These are phyloP conservation scores for Aporophyla lueneburgensis DNA, from an alignment of 2,888 invertebrate genomes.

Conservation along the genomic window DNA sequence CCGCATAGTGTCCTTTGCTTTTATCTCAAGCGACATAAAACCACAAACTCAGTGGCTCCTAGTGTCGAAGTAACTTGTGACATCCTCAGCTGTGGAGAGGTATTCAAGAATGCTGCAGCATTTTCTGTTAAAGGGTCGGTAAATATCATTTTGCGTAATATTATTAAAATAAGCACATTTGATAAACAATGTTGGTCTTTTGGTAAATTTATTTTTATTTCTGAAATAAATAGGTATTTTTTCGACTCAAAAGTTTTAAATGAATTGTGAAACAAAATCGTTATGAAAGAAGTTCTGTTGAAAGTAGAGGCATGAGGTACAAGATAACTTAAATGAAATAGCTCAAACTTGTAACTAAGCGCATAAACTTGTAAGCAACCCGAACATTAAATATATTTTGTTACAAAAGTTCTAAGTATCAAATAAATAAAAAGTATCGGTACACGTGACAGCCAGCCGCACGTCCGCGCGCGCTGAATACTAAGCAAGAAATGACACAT, in stretches of 20 bases:
- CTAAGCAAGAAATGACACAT: slow-evolving; percentile 65
- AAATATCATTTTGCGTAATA: background rate
- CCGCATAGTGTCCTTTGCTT: slow-evolving; percentile 10
- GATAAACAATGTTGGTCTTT: background rate
- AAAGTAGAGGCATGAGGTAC: slow-evolving; percentile 2
- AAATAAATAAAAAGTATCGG: slow-evolving; percentile 73
- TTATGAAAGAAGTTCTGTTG: slow-evolving; percentile 8
- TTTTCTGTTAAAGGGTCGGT: background rate
- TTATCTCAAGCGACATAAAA: slow-evolving; percentile 19
- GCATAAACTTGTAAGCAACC: slow-evolving; percentile 21
- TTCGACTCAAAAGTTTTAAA: background rate
- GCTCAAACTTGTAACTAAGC: slow-evolving; percentile 15
- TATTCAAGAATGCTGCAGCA: background rate
- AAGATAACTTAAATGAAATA: slow-evolving; percentile 44
- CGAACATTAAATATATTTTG: slow-evolving; percentile 35
- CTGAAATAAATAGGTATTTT: background rate
- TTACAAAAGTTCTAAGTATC: slow-evolving; percentile 39
- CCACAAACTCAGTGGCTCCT: background rate
- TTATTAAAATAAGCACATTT: background rate
- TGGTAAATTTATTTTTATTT: background rate
- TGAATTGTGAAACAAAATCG: background rate
- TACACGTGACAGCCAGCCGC: slow-evolving; percentile 64
- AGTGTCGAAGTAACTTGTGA: background rate
- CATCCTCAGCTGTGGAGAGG: background rate
- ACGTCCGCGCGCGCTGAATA: slow-evolving; percentile 66